Evolutionary conservation across 2,888 invertebrate species (phyloP).

Genomic region (Aethes cnicana): DNA sequence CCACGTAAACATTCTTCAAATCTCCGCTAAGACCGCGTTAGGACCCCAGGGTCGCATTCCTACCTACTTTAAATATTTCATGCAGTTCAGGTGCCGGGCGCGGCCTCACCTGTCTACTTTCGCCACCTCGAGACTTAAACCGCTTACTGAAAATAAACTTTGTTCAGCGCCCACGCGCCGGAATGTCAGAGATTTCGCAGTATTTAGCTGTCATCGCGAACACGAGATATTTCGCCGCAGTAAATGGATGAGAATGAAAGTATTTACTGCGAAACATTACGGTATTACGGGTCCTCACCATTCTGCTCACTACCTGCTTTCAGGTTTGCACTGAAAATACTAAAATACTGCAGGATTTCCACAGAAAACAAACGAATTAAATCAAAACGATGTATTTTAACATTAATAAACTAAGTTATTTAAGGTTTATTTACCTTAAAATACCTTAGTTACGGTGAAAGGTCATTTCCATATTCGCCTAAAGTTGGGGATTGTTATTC

Average conservation of each 20-base stretch:
- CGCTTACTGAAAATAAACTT: constrained; percentile 61
- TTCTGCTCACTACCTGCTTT: constrained; percentile 10
- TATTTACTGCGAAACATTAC: constrained; percentile 11
- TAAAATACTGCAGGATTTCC: constrained; percentile 2
- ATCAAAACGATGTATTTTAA: neutral
- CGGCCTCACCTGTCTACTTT: constrained; percentile 53
- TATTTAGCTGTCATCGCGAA: constrained; percentile 46
- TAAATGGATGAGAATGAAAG: constrained; percentile 20
- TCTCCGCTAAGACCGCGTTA: constrained; percentile 20
- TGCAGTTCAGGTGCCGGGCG: constrained; percentile 32
- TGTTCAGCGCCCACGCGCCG: constrained; percentile 47
- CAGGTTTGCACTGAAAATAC: constrained; percentile 6
- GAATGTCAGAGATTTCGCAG: constrained; percentile 55
- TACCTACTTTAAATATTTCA: constrained; percentile 31
- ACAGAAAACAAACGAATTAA: constrained; percentile 1
- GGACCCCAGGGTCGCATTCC: constrained; percentile 19
- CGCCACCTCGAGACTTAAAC: constrained; percentile 39
- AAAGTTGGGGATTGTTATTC: constrained; percentile 14
- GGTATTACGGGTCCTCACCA: constrained; percentile 13
- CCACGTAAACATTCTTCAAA: constrained; percentile 21
- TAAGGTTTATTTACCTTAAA: neutral
- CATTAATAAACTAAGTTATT: neutral
- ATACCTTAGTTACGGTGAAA: constrained; percentile 5
- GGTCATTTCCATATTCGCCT: constrained; percentile 14
- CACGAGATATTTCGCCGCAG: constrained; percentile 23